phyloP scores from a whole-genome alignment of 2,113 vertebrate genomes.

The Campylomormyrus tamandua region DNA sequence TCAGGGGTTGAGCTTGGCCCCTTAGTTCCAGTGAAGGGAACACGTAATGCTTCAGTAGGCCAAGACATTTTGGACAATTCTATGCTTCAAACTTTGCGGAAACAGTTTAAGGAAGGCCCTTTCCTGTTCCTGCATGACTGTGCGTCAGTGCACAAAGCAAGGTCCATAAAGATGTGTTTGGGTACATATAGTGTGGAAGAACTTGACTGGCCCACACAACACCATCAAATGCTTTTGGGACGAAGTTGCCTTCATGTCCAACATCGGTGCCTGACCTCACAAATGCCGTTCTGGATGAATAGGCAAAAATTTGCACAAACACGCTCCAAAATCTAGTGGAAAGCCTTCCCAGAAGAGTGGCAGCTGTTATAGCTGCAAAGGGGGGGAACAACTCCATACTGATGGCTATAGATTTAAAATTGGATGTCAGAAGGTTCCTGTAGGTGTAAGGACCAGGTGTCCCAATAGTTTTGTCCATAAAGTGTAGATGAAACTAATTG shows the following conservation, averaged over 20 bases:
- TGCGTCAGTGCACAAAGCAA: neutral
- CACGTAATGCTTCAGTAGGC: neutral
- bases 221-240: neutral
- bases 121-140: neutral
- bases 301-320: neutral
- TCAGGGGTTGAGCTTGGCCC: neutral
- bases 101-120: neutral
- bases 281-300: neutral
- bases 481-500: neutral
- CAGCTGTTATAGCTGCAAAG: neutral
- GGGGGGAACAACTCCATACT: neutral
- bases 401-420: neutral
- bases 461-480: neutral
- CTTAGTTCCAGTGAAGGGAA: neutral
- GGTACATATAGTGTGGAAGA: neutral
- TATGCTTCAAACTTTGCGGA: neutral
- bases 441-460: neutral
- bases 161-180: neutral
- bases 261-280: neutral
- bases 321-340: neutral
- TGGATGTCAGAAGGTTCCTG: neutral
- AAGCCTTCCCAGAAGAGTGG: neutral
- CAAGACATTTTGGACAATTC: neutral
- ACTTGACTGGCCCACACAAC: neutral
- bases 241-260: neutral